phyloP scores from a whole-genome alignment of 2,113 vertebrate species.

The Epinephelus fuscoguttatus region DNA sequence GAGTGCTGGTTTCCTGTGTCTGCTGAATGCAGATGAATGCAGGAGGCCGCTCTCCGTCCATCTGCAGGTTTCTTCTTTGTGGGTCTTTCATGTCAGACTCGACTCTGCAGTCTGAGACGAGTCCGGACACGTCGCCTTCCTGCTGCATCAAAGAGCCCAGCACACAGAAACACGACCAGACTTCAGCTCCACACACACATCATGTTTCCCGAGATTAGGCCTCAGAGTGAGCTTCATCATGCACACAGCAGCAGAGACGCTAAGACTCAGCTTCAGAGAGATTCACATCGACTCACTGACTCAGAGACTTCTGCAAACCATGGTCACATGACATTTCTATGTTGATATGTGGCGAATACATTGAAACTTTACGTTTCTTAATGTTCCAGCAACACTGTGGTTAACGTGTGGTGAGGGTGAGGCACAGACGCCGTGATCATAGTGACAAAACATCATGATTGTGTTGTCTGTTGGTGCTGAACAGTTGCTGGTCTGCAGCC shows the following conservation, averaged over 20 bases:
- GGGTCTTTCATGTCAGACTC: conserved; percentile 37
- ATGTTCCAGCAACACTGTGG: too few species aligned
- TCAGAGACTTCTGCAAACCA: too few species aligned
- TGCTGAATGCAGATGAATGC: neutral
- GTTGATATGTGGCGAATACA: too few species aligned
- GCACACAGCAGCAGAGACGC: neutral
- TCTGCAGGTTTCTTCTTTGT: conserved; percentile 27
- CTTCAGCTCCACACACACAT: neutral
- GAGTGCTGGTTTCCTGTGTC: too few species aligned
- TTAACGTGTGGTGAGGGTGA: too few species aligned
- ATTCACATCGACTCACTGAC: neutral
- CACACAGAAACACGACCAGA: neutral
- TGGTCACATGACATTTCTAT: too few species aligned
- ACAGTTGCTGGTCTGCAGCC: too few species aligned
- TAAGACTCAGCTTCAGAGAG: neutral
- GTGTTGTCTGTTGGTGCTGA: too few species aligned
- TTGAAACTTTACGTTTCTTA: too few species aligned
- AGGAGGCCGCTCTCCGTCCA: neutral
- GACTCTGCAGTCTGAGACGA: conserved; percentile 26
- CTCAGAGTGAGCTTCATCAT: neutral
- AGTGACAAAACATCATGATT: too few species aligned
- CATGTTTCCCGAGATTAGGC: conserved; percentile 16
- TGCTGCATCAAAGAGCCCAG: conserved; percentile 51
- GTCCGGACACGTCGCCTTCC: conserved; percentile 74
- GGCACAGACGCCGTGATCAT: too few species aligned